Conservation (phyloP, 2,888 invertebrate species). For the Artemia sinica region DNA sequence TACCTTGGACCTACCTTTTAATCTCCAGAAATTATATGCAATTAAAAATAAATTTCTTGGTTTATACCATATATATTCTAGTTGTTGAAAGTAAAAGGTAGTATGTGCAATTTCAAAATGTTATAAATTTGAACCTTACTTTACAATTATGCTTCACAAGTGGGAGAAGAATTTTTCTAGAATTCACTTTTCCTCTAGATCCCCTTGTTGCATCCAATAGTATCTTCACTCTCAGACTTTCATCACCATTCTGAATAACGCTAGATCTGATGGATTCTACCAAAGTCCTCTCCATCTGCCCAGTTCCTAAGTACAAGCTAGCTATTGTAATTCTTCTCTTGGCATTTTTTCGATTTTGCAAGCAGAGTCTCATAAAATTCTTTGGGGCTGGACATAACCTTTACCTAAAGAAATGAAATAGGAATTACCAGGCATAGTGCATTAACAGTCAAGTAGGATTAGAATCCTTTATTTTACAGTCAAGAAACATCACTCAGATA, state of each 20-base stretch:
- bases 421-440: too few relatives aligned
- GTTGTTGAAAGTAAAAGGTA: too few relatives aligned
- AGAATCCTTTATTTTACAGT: too few relatives aligned
- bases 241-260: slow-evolving; percentile 36
- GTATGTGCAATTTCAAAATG: too few relatives aligned
- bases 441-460: too few relatives aligned
- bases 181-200: slow-evolving; percentile 52
- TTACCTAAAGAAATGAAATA: slow-evolving; percentile 36
- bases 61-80: too few relatives aligned
- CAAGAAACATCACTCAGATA: too few relatives aligned
- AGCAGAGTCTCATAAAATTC: slow-evolving; percentile 57
- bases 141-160: slow-evolving; percentile 41
- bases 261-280: slow-evolving; percentile 47
- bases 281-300: slow-evolving; percentile 57
- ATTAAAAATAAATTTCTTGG: too few relatives aligned
- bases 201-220: slow-evolving; percentile 77
- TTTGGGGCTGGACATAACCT: slow-evolving; percentile 53
- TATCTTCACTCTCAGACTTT: slow-evolving; percentile 49
- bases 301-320: slow-evolving; percentile 84
- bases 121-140: not conserved
- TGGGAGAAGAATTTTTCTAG: slow-evolving; percentile 58
- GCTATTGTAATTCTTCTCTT: slow-evolving; percentile 57
- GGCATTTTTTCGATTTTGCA: slow-evolving; percentile 45
- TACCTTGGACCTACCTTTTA: too few relatives aligned
- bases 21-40: too few relatives aligned